Percentiles rank a stretch among this genome's conserved stretches.
Conservation (phyloP, 2,888 invertebrate species). For the Drosophila silvestris region DNA sequence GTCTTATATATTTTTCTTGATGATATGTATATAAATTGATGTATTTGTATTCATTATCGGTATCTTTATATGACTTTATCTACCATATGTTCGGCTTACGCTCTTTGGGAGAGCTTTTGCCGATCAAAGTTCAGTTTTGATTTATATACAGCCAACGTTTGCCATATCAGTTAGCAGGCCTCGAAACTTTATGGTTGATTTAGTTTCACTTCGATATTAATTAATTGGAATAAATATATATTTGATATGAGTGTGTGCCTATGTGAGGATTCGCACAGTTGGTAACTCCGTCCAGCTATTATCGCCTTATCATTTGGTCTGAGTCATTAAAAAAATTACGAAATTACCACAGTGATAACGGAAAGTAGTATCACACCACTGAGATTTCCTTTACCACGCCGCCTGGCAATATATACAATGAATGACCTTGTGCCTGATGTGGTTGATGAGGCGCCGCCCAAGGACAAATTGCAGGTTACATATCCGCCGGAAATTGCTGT, state of each 20-base stretch:
- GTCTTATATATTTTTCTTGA: not conserved
- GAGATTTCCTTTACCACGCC: slow-evolving; percentile 29
- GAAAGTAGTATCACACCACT: slow-evolving; percentile 18
- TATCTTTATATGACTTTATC: slow-evolving; percentile 4
- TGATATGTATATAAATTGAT: slow-evolving; percentile 7
- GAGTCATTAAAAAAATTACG: slow-evolving; percentile 40
- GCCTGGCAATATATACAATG: slow-evolving; percentile 43
- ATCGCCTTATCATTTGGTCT: slow-evolving; percentile 42
- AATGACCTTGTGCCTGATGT: slow-evolving; percentile 78
- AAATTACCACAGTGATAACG: slow-evolving; percentile 49
- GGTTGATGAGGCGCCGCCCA: slow-evolving; percentile 65
- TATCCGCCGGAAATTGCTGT: slow-evolving; percentile 85
- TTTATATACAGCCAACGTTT: slow-evolving; percentile 19
- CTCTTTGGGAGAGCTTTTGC: slow-evolving; percentile 22
- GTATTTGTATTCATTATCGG: not conserved
- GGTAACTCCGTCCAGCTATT: slow-evolving; percentile 14
- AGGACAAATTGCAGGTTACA: slow-evolving; percentile 55
- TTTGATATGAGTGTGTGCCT: not conserved
- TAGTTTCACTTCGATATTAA: slow-evolving; percentile 49
- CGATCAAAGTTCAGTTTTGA: slow-evolving; percentile 44
- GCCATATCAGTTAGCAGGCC: slow-evolving; percentile 40
- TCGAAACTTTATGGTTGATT: slow-evolving; percentile 17
- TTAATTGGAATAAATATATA: slow-evolving; percentile 53
- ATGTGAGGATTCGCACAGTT: slow-evolving; percentile 6
- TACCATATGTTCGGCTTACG: not conserved